A percentile compares a stretch with the other conserved stretches of the same genome.
Conservation (phyloP, 2,113 vertebrate genomes). For the Hippotragus niger region DNA sequence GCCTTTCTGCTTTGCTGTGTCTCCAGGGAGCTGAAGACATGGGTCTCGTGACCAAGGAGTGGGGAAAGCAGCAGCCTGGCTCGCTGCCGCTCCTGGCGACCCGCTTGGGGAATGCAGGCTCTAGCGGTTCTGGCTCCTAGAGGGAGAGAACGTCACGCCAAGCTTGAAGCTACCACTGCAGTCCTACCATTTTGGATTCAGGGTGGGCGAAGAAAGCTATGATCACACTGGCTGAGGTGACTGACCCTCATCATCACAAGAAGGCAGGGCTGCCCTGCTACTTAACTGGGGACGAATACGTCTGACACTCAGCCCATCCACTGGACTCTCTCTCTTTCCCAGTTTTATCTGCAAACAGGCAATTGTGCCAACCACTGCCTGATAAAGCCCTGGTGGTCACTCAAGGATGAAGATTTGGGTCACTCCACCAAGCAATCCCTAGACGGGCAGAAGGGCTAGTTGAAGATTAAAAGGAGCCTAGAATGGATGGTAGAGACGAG, state of each 20-base stretch:
- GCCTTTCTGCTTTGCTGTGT: neutral
- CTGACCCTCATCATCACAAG: too few relatives aligned
- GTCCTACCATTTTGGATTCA: neutral
- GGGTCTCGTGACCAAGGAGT: neutral
- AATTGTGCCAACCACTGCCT: neutral
- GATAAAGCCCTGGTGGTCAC: neutral
- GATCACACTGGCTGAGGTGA: neutral
- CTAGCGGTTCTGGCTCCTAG: neutral
- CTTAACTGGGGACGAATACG: neutral
- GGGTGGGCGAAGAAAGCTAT: neutral
- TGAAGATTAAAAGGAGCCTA: neutral
- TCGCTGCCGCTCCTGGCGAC: neutral
- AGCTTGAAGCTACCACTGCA: neutral
- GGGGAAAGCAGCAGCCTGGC: neutral
- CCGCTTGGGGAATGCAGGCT: too few relatives aligned
- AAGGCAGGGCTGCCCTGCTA: neutral
- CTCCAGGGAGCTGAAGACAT: neutral
- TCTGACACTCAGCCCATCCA: neutral
- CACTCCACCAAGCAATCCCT: neutral
- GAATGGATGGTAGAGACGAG: neutral
- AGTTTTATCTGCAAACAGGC: neutral
- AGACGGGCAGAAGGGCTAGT: neutral
- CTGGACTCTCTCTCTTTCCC: neutral
- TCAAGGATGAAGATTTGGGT: neutral
- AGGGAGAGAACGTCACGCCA: neutral